Evolutionary conservation across 2,888 invertebrate species (phyloP), one percentile per base, ranked within the genome.

Genomic region (Tetrapedia diversipes): DNA sequence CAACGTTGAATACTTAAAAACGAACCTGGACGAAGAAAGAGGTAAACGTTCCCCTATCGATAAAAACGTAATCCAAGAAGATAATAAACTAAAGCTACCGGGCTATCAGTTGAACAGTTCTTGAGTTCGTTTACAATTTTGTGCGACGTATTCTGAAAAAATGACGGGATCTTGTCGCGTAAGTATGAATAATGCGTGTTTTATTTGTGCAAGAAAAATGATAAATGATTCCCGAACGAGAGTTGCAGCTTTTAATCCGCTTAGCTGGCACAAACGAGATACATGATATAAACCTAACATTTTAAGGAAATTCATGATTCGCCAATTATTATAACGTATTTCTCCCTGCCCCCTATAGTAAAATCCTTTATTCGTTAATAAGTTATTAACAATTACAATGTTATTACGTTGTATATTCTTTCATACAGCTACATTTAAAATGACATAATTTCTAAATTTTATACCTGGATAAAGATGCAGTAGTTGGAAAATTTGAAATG

Each of bases 201-300:
- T 22, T 16, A 60, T 32, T 32, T n/a, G 22, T 0, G 10, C 8
- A 32, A 51, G 19, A 41, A 68, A 10, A n/a, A 22, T 41, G 32
- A 49, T 41, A 11, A 51, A 32, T 11, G 49, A 10, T 60, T 60
- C 4, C 10, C 37, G 8, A 51, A 14, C n/a, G 24, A 10, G 16
- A 47, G 32, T 51, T 19, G 49, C 39, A 39, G 51, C n/a, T 39
- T 60, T 60, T 51, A 68, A 60, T 60, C 49, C 24, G 11, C n/a
- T 22, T 1, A 41, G 39, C 32, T 32, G 29, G 3, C n/a, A 41
- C n/a, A 27, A n/a, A n/a, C n/a, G n/a, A n/a, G n/a, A n/a, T n/a
- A n/a, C n/a, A n/a, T n/a, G n/a, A n/a, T n/a, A n/a, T n/a, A n/a
- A n/a, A n/a, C n/a, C n/a, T n/a, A n/a, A n/a, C n/a, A n/a, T n/a